phyloP scores from a whole-genome alignment of 2,797 vertebrate genomes.

The Malurus splendens region DNA sequence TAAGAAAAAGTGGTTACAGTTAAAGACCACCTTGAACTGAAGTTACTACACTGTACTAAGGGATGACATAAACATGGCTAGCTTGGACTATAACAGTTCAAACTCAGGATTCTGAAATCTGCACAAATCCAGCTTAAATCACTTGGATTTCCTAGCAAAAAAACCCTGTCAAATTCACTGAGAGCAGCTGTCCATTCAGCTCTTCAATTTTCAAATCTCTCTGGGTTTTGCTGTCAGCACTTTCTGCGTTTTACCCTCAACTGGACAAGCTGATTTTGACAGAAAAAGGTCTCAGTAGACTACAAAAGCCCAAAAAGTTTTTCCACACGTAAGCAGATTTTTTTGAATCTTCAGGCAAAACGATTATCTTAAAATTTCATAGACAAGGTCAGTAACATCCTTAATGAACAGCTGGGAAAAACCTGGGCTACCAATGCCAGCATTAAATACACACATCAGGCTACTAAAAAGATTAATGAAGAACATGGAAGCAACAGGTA shows the following conservation, averaged over 20 bases:
- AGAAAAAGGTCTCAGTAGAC: background rate
- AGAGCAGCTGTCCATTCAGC: constrained; percentile 5
- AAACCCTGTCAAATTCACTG: background rate
- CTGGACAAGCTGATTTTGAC: background rate
- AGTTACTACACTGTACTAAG: background rate
- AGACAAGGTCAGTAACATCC: background rate
- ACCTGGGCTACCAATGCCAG: background rate
- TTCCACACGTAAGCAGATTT: background rate
- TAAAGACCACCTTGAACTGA: background rate
- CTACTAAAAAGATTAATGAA: background rate
- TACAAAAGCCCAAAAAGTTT: background rate
- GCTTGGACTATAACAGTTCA: background rate
- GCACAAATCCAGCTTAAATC: constrained; percentile 4
- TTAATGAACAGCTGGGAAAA: background rate
- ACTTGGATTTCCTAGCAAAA: background rate
- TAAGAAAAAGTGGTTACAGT: background rate
- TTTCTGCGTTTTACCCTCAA: background rate
- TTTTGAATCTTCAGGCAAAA: background rate
- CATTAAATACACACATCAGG: background rate
- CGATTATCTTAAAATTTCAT: background rate
- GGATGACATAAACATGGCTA: background rate
- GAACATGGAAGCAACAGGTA: background rate
- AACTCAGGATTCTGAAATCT: background rate
- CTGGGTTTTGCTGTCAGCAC: constrained; percentile 4
- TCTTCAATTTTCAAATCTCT: background rate